These are phyloP conservation scores for Drosophila ohnishii DNA, from an alignment of 1,140 invertebrate species.

Conservation along the genomic window DNA sequence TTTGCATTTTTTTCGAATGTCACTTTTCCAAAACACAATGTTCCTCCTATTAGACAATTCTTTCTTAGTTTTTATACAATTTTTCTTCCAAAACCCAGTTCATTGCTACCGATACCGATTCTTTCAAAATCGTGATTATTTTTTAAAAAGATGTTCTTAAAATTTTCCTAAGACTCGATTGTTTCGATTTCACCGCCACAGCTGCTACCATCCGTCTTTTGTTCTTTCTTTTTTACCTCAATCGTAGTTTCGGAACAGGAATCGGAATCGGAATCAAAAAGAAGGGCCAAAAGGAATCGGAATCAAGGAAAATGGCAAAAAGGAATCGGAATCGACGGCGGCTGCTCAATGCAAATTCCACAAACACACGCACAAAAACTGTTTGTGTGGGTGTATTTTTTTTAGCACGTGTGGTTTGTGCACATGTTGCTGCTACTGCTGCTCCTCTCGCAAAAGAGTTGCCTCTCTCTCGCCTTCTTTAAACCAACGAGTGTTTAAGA, in stretches of 20 bases:
- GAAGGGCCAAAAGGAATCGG: constrained; percentile 37
- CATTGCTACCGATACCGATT: too few relatives aligned
- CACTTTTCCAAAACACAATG: too few relatives aligned
- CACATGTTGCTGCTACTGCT: constrained; percentile 74
- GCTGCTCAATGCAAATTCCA: constrained; percentile 79
- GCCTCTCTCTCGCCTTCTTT: constrained; percentile 16
- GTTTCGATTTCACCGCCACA: constrained; percentile 6
- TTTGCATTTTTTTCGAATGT: too few relatives aligned
- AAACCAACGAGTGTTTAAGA: constrained; percentile 41
- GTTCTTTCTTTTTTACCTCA: neutral
- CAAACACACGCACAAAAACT: constrained; percentile 37
- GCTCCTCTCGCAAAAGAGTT: constrained; percentile 35
- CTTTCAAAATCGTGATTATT: neutral
- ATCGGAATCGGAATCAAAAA: constrained; percentile 50
- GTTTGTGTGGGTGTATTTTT: constrained; percentile 63
- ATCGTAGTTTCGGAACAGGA: constrained; percentile 42
- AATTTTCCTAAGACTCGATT: neutral
- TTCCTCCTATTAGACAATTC: too few relatives aligned
- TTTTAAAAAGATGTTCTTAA: neutral
- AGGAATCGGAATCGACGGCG: constrained; percentile 48
- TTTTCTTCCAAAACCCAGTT: neutral
- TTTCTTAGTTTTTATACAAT: neutral
- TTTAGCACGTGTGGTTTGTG: constrained; percentile 82
- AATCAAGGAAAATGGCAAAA: constrained; percentile 25
- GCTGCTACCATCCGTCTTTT: constrained; percentile 9